Conservation (phyloP, 2,888 invertebrate species). For the Philopedon plagiatum region DNA sequence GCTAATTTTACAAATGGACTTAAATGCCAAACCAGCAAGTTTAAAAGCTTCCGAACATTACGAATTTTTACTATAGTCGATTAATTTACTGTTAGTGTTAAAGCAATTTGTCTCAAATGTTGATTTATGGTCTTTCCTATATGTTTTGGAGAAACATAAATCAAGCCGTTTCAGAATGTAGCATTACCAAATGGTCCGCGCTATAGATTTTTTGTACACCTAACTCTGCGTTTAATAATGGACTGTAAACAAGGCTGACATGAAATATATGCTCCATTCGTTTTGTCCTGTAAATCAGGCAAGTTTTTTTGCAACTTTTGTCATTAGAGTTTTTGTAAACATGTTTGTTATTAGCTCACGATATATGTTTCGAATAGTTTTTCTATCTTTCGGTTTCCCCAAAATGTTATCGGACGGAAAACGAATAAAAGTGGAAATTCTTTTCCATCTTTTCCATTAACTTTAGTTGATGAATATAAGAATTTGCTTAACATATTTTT, state of each 20-base stretch:
- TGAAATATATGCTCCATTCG: conserved; percentile 48
- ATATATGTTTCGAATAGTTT: conserved; percentile 22
- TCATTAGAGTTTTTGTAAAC: conserved; percentile 42
- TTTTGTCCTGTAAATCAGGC: conserved; percentile 41
- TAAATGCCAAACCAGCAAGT: not conserved
- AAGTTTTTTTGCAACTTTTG: conserved; percentile 38
- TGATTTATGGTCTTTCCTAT: conserved; percentile 36
- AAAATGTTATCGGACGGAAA: not conserved
- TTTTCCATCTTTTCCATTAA: not conserved
- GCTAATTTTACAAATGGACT: not conserved
- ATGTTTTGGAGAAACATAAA: conserved; percentile 43
- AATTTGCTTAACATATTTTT: too few relatives aligned
- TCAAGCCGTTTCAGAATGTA: conserved; percentile 36
- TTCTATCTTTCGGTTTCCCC: not conserved
- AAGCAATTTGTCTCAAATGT: conserved; percentile 43
- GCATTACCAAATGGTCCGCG: conserved; percentile 41
- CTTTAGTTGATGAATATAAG: too few relatives aligned
- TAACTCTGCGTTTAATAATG: conserved; percentile 48
- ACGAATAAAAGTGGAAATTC: not conserved
- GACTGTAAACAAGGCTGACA: conserved; percentile 47
- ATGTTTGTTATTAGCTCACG: conserved; percentile 31
- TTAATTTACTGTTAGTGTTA: conserved; percentile 33
- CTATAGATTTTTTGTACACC: conserved; percentile 40
- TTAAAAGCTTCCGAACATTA: conserved; percentile 21
- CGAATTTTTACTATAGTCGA: conserved; percentile 27